Base-by-base conservation (phyloP, 2,888 invertebrate genomes). In the Mythimna pallens region DNA sequence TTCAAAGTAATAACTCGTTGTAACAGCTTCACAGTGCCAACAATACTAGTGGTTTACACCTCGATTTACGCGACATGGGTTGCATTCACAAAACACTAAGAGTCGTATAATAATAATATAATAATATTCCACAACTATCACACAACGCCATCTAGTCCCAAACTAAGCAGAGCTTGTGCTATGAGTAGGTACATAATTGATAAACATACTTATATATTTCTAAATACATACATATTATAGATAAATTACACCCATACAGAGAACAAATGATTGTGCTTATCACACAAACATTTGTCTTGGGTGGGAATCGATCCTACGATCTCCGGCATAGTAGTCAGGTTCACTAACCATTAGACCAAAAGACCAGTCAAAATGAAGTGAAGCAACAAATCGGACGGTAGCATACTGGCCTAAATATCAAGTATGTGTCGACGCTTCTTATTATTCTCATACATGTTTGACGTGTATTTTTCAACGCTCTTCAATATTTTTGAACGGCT, bases 381-480 rank as follows among this genome's bases (percentile, higher is more conserved):
- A 86, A 87, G 86, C 82, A 85, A 87, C 83, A 80, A 80, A 77
- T 71, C 80, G 76, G 77, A 73, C 66, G 25, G 61, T 72, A 80
- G 64, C 86, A 81, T 76, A 81, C 80, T 91, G 90, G 87, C 92
- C 93, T 88, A 92, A 86, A 89, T 93, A 91, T 92, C 90, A 80
- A 92, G 92, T 92, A 91, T 90, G 91, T 93, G 93, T 94, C 94
- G 90, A 90, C 93, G 88, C 88, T 80, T 92, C 91, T 92, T 93
- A 94, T 93, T 92, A 93, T 92, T 93, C 92, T 92, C 90, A 91
- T 92, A 88, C 88, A 86, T 89, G 92, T 93, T 94, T 94, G 94
- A 95, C 94, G 92, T 92, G 92, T 94, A 94, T 94, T 94, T 95
- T 94, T 95, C 94, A 94, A 95, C 94, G 91, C 92, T 90, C 92